Evolutionary conservation across 2,797 vertebrate species (phyloP).

Genomic region (Sebastes itinus): DNA sequence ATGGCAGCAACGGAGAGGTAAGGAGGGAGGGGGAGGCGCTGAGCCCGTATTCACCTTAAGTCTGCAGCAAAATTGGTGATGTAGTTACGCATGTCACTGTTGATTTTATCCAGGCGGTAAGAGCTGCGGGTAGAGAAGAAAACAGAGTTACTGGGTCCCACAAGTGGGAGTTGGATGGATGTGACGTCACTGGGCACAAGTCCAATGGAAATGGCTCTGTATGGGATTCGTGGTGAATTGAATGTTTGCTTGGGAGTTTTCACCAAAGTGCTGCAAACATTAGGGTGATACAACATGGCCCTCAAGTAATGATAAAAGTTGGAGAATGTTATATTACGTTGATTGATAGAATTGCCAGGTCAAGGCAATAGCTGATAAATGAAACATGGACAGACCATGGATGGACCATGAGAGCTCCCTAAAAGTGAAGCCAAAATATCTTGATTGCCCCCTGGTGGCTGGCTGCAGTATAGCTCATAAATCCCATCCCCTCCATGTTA

Average conservation of each 20-base stretch:
- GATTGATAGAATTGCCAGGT: conserved; percentile 1
- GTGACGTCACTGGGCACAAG: conserved; percentile 48
- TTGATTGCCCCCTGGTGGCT: too few species aligned
- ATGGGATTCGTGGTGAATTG: conserved; percentile 33
- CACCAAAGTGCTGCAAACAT: conserved; percentile 77
- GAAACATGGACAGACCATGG: conserved; percentile 2
- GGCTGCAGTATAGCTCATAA: too few species aligned
- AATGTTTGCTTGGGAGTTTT: conserved; percentile 75
- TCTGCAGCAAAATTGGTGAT: conserved; percentile 89
- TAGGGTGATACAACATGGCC: conserved; percentile 53
- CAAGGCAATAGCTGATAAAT: conserved; percentile 24
- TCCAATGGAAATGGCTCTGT: conserved; percentile 30
- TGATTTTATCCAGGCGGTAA: conserved; percentile 87
- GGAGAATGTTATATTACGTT: conserved; percentile 15
- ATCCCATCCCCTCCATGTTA: too few species aligned
- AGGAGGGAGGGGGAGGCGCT: conserved; percentile 24
- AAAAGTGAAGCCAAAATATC: too few species aligned
- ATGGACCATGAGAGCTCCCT: too few species aligned
- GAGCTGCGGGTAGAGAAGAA: conserved; percentile 85
- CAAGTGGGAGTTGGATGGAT: conserved; percentile 55
- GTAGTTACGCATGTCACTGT: conserved; percentile 88
- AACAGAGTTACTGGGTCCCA: conserved; percentile 76
- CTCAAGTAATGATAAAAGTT: conserved; percentile 27
- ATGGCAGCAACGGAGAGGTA: conserved; percentile 56
- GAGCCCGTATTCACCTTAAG: conserved; percentile 84